Evolutionary conservation across 1,140 invertebrate genomes (phyloP).

Genomic region (Atta cephalotes): DNA sequence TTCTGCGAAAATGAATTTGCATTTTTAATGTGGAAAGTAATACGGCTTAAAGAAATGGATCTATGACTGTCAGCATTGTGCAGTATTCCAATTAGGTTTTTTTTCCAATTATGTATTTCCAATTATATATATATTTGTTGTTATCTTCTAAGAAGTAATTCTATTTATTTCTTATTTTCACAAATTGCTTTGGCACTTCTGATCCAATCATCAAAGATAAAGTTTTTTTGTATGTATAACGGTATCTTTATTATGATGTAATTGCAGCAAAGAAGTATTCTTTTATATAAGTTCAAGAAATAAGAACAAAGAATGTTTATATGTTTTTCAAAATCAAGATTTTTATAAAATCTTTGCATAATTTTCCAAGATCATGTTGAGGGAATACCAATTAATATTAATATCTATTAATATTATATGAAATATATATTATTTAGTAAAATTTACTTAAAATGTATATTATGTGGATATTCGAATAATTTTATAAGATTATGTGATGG

Average conservation of each 20-base stretch:
- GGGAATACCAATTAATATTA: neutral
- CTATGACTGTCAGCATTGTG: neutral
- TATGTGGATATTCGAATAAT: neutral
- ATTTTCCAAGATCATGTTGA: neutral
- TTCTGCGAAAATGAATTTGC: neutral
- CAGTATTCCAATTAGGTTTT: neutral
- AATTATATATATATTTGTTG: neutral
- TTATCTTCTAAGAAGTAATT: neutral
- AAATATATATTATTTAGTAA: constrained; percentile 4
- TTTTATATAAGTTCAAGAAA: neutral
- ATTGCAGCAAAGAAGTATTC: neutral
- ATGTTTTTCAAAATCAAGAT: too few species aligned
- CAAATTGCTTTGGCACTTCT: neutral
- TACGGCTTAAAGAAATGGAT: neutral
- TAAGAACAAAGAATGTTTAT: neutral
- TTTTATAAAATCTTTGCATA: neutral
- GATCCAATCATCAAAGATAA: neutral
- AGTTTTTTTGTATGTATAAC: neutral
- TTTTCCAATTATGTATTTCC: too few species aligned
- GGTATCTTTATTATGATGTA: neutral
- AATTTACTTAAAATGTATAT: neutral
- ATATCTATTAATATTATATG: neutral
- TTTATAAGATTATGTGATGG: neutral
- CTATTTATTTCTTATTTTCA: too few species aligned
- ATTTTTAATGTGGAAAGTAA: neutral